A percentile compares a stretch with the other conserved stretches of the same genome.
Conservation (phyloP, 2,888 invertebrate genomes). For the Bombylius major region DNA sequence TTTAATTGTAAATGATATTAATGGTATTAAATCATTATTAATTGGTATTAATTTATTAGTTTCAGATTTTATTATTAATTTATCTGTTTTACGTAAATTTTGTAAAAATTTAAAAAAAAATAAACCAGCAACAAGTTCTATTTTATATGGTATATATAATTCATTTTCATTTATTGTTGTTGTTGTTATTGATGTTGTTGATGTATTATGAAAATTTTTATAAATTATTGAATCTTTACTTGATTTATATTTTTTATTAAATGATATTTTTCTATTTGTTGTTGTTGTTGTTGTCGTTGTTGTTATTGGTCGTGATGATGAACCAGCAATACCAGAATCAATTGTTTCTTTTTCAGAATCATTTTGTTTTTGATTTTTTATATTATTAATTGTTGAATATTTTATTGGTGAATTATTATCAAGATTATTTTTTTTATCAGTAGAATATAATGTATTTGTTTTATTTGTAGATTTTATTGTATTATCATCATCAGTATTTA, state of each 20-base stretch:
- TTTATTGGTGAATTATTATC: too few relatives aligned
- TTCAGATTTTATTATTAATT: not conserved
- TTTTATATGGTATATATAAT: constrained; percentile 22
- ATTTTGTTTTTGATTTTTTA: not conserved
- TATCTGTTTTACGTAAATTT: not conserved
- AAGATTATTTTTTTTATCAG: too few relatives aligned
- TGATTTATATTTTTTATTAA: too few relatives aligned
- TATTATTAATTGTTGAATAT: too few relatives aligned
- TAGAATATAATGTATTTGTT: too few relatives aligned
- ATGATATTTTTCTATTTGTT: not conserved
- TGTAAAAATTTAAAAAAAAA: constrained; percentile 25
- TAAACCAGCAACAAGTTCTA: constrained; percentile 31
- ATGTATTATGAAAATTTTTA: too few relatives aligned
- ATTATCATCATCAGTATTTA: too few relatives aligned
- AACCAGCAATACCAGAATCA: not conserved
- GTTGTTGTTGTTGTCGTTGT: too few relatives aligned
- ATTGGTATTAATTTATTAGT: not conserved
- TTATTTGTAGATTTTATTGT: too few relatives aligned
- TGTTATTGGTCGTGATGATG: too few relatives aligned
- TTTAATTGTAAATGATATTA: not conserved
- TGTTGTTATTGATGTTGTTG: not conserved
- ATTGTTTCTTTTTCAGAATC: not conserved
- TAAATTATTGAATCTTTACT: too few relatives aligned
- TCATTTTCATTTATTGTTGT: not conserved
- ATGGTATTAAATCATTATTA: not conserved